Evolutionary conservation across 2,113 vertebrate species (phyloP), one percentile per base, ranked within the genome.

Genomic region (Syrrhaptes paradoxus): DNA sequence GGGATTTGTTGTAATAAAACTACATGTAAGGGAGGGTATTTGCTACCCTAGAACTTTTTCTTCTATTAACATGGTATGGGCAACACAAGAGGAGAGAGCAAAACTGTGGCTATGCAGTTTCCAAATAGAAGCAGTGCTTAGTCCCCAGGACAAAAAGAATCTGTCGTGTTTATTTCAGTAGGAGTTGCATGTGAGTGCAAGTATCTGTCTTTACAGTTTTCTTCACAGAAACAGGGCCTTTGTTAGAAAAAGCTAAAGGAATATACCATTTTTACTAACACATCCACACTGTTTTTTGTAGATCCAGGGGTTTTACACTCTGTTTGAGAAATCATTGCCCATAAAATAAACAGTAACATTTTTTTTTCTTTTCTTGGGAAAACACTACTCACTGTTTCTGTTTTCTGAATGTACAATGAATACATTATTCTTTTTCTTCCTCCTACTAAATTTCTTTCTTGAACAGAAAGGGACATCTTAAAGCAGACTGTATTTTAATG

Each of bases 141-240:
- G 22, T 31, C 54, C 36, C 31, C 41, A 14, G 55, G 22, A 59
- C 52, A 57, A 74, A 95, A 85, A 22, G 36, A 85, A 59, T 58
- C 19, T 85, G 49, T 87, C 4, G 7, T 86, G 36, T 81, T 95
- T 95, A 74, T 96, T 95, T 95, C 68, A 63, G 45, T 45, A 38
- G n/a, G 62, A 86, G 43, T 58, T 82, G 71, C 58, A 61, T 1
- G 1, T 11, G n/a, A 63, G n/a, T 86, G n/a, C 62, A 61, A 81
- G 41, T 67, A 29, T 92, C 25, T 81, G 31, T 74, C 66, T 89
- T 58, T 65, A 32, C 22, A 28, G 17, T 61, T 86, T 85, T 88
- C 29, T 83, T 89, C 67, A 36, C 4, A 79, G 49, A 13, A 83
- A 29, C 45, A 73, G 57, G 46, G 72, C 9, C 46, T 88, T 71